phyloP scores from a whole-genome alignment of 2,888 invertebrate species.

The Tineola bisselliella region DNA sequence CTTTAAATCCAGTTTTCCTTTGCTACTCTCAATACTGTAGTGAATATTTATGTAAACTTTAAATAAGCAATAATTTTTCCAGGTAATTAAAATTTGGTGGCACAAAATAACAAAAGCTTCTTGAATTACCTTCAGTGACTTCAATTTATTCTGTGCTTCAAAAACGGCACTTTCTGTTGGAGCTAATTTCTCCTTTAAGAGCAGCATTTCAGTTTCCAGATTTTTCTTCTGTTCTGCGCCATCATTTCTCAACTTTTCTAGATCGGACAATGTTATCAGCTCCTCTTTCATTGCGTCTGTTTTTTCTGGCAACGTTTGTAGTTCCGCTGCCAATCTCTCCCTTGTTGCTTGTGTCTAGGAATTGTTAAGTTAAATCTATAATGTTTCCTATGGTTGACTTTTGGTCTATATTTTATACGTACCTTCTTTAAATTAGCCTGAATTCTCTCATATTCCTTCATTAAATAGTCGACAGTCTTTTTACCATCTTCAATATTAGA shows the following conservation, averaged over 20 bases:
- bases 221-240: conserved; percentile 64
- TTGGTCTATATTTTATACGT: conserved; percentile 20
- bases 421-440: conserved; percentile 71
- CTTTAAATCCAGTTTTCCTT: no score
- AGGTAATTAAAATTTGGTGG: not conserved
- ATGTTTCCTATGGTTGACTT: no score
- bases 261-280: conserved; percentile 67
- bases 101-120: no score
- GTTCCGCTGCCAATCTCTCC: conserved; percentile 60
- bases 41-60: no score
- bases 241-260: conserved; percentile 67
- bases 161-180: conserved; percentile 59
- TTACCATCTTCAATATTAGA: conserved; percentile 58
- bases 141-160: conserved; percentile 58
- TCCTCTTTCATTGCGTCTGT: conserved; percentile 73
- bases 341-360: conserved; percentile 54
- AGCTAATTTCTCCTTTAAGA: conserved; percentile 53
- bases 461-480: conserved; percentile 51
- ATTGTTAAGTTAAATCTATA: not conserved
- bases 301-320: conserved; percentile 75
- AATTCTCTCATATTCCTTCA: conserved; percentile 67
- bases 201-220: conserved; percentile 57
- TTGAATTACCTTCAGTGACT: conserved; percentile 59
- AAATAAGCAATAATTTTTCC: no score
- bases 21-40: no score